Conservation (phyloP, 2,888 invertebrate species). For the Nomada goodeniana region DNA sequence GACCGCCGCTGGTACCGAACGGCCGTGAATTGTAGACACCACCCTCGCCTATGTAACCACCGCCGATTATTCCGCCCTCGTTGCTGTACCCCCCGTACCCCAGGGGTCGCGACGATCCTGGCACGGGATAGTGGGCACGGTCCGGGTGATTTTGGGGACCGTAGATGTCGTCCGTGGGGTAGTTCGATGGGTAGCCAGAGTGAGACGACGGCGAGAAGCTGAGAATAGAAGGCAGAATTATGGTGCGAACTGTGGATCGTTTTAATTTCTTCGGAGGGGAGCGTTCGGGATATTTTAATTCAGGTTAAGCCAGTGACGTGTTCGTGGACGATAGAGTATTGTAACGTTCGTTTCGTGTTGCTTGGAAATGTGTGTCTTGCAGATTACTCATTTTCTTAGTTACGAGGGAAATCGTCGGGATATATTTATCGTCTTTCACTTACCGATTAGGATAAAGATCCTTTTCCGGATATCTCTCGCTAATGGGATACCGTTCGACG, state of each 20-base stretch:
- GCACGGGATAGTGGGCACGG: slow-evolving; percentile 74
- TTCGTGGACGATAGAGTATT: neutral
- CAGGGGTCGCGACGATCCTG: slow-evolving; percentile 73
- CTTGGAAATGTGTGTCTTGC: too few species aligned
- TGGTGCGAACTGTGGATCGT: too few species aligned
- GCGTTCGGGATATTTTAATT: too few species aligned
- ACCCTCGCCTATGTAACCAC: slow-evolving; percentile 80
- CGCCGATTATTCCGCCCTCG: slow-evolving; percentile 80
- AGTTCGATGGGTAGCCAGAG: slow-evolving; percentile 69
- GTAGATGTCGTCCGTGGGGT: slow-evolving; percentile 71
- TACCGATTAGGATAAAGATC: slow-evolving; percentile 78
- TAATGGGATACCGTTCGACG: slow-evolving; percentile 85
- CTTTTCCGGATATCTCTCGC: slow-evolving; percentile 81
- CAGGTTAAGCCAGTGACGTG: too few species aligned
- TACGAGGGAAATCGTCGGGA: too few species aligned
- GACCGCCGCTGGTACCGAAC: slow-evolving; percentile 81
- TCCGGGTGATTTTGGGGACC: slow-evolving; percentile 79
- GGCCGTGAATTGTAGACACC: slow-evolving; percentile 80
- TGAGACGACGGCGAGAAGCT: slow-evolving; percentile 59
- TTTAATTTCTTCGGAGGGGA: too few species aligned
- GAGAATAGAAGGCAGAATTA: neutral
- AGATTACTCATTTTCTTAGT: too few species aligned
- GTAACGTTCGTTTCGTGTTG: neutral
- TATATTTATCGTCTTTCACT: slow-evolving; percentile 27
- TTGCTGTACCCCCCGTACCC: slow-evolving; percentile 77